phyloP scores from a whole-genome alignment of 1,140 invertebrate genomes.

The Ephestia elutella region DNA sequence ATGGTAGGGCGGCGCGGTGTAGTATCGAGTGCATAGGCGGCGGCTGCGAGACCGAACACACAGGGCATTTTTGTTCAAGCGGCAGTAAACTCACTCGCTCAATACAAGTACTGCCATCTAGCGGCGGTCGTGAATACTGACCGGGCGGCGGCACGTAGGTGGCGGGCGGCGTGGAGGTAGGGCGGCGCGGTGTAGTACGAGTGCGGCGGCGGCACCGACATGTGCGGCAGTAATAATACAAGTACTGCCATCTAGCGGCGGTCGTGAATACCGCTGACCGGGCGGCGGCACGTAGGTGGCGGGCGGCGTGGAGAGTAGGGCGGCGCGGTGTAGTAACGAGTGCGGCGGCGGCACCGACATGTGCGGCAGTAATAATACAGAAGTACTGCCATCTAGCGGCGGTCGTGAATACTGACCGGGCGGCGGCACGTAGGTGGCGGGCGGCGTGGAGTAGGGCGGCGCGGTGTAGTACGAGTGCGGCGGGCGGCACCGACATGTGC shows the following conservation, averaged over 20 bases:
- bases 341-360: conserved; percentile 54
- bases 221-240: too few relatives aligned
- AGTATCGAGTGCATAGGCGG: conserved; percentile 54
- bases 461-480: conserved; percentile 50
- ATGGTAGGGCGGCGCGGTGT: conserved; percentile 39
- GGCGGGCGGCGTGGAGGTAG: conserved; percentile 32
- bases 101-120: too few relatives aligned
- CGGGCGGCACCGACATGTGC: conserved; percentile 50
- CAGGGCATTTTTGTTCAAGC: too few relatives aligned
- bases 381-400: too few relatives aligned
- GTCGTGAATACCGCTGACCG: too few relatives aligned
- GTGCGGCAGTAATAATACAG: too few relatives aligned
- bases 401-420: neutral
- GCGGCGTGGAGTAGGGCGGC: conserved; percentile 33
- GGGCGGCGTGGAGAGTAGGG: too few relatives aligned
- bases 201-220: conserved; percentile 53
- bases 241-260: too few relatives aligned
- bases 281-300: too few relatives aligned
- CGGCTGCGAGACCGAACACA: conserved; percentile 47
- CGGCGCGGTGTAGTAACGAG: conserved; percentile 40
- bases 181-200: too few relatives aligned
- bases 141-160: conserved; percentile 39
- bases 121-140: neutral
- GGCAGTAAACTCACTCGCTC: too few relatives aligned
- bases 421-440: conserved; percentile 44